These are phyloP conservation scores for Eupithecia pulchellata DNA, from an alignment of 2,888 invertebrate species.

Conservation along the genomic window DNA sequence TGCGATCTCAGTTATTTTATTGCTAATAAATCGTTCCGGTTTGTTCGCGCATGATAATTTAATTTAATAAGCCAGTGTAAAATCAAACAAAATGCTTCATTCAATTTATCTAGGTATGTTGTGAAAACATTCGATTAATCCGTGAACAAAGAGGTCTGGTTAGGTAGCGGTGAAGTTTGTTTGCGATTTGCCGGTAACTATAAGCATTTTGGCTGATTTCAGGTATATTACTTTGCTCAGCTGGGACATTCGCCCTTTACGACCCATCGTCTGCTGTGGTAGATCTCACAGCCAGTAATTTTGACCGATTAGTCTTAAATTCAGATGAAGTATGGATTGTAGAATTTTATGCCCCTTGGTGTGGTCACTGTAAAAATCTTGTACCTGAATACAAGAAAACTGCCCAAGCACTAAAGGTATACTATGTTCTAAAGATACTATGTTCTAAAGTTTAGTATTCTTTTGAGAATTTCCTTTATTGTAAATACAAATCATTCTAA, in stretches of 20 bases:
- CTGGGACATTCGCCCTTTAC: conserved; percentile 84
- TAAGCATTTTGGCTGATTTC: conserved; percentile 49
- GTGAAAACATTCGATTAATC: conserved; percentile 61
- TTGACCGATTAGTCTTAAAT: conserved; percentile 92
- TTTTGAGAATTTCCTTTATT: neutral
- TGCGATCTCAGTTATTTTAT: conserved; percentile 49
- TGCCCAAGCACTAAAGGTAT: conserved; percentile 95
- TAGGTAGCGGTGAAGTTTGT: conserved; percentile 11
- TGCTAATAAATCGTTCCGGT: neutral
- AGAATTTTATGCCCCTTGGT: conserved; percentile 99
- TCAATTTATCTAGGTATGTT: conserved; percentile 72
- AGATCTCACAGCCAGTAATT: conserved; percentile 94
- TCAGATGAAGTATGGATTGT: conserved; percentile 97
- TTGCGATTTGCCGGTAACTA: conserved; percentile 53
- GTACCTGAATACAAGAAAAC: conserved; percentile 97
- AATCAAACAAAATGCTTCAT: conserved; percentile 67
- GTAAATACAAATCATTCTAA: neutral
- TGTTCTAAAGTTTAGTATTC: too few species aligned
- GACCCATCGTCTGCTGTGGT: conserved; percentile 91
- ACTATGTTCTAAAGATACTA: neutral
- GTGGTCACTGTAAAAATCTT: conserved; percentile 95
- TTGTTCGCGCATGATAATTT: neutral
- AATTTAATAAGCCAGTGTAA: conserved; percentile 45
- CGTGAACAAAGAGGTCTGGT: conserved; percentile 46
- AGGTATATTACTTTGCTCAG: conserved; percentile 73